Conservation (phyloP, 1,140 invertebrate genomes). For the Brachionus manjavacas region DNA sequence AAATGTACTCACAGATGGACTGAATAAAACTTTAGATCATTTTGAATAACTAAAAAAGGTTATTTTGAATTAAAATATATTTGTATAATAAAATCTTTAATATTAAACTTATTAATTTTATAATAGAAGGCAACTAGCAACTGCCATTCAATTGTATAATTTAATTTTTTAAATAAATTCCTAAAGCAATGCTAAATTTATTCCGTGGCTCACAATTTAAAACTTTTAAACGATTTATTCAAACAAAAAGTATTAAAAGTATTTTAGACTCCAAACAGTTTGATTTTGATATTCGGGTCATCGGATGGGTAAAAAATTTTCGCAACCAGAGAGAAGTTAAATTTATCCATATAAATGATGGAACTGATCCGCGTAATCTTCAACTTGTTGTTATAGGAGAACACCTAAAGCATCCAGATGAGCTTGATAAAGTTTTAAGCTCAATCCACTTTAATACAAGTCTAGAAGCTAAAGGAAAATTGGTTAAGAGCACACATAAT, state of each 20-base stretch:
- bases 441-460: conserved; percentile 20
- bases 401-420: background rate
- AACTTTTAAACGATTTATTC: background rate
- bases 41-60: background rate
- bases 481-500: conserved; percentile 22
- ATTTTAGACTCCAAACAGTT: background rate
- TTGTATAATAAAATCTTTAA: background rate
- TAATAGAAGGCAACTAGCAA: background rate
- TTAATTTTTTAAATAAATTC: background rate
- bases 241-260: background rate
- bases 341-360: conserved; percentile 33
- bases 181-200: background rate
- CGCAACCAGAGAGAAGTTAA: conserved; percentile 23
- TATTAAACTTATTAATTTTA: background rate
- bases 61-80: background rate
- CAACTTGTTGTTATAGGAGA: background rate
- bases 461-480: background rate
- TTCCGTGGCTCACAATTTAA: background rate
- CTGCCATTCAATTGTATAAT: background rate
- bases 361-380: background rate
- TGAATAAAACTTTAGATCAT: conserved; percentile 64
- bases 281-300: background rate
- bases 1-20: conserved; percentile 95
- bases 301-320: conserved; percentile 31
- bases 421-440: background rate